Conservation (phyloP, 2,113 vertebrate species). For the Thalassoma bifasciatum region DNA sequence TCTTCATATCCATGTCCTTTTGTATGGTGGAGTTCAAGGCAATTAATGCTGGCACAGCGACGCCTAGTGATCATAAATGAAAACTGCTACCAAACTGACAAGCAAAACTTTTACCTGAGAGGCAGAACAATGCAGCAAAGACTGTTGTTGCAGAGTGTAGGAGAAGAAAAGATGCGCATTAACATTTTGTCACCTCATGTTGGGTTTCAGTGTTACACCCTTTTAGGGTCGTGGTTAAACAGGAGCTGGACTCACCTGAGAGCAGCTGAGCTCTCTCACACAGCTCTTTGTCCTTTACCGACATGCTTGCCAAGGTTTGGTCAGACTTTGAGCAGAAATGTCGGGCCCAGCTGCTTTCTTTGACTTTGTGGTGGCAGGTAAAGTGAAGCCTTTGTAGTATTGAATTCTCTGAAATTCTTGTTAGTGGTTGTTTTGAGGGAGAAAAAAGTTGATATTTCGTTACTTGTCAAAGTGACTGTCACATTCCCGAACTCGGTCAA, state of each 20-base stretch:
- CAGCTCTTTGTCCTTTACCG: not conserved
- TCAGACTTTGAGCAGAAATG: conserved; percentile 46
- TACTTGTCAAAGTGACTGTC: too few relatives aligned
- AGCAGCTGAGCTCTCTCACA: not conserved
- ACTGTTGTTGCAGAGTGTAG: not conserved
- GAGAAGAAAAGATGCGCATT: too few relatives aligned
- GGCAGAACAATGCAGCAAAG: not conserved
- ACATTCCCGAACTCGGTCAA: too few relatives aligned
- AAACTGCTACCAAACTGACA: not conserved
- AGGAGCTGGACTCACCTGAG: conserved; percentile 37
- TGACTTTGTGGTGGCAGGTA: conserved; percentile 69
- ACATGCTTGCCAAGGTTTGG: conserved; percentile 66
- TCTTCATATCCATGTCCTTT: not conserved
- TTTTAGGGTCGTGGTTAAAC: not conserved
- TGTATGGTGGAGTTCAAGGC: not conserved
- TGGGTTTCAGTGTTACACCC: not conserved
- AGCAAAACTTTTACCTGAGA: not conserved
- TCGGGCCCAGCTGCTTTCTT: conserved; percentile 28
- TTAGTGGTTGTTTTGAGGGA: not conserved
- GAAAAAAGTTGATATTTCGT: too few relatives aligned
- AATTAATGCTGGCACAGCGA: conserved; percentile 7
- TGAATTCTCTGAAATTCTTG: not conserved
- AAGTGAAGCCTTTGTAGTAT: not conserved
- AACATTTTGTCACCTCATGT: not conserved
- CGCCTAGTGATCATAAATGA: conserved; percentile 22